Evolutionary conservation across 2,888 invertebrate genomes (phyloP).

Genomic region (Drosophila acutilabella): DNA sequence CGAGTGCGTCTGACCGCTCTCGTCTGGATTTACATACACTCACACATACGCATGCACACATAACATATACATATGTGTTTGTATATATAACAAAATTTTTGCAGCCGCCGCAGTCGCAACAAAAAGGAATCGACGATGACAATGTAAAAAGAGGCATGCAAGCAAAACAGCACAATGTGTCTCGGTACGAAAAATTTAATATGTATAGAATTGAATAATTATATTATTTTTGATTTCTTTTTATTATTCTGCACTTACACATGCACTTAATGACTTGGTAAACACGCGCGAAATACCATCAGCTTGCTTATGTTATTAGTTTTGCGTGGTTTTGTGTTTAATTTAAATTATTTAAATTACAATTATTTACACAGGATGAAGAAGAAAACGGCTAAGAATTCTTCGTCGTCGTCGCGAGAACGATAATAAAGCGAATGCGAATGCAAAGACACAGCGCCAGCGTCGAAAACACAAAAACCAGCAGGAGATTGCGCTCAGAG

Average conservation of each 20-base stretch:
- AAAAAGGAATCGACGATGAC: slow-evolving; percentile 75
- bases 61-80: slow-evolving; percentile 27
- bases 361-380: slow-evolving; percentile 84
- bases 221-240: slow-evolving; percentile 17
- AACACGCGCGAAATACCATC: slow-evolving; percentile 62
- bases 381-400: slow-evolving; percentile 80
- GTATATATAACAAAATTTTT: slow-evolving; percentile 58
- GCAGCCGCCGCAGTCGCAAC: slow-evolving; percentile 47
- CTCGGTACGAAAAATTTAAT: slow-evolving; percentile 56
- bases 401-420: slow-evolving; percentile 81
- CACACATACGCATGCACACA: slow-evolving; percentile 18
- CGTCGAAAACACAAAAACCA: slow-evolving; percentile 68
- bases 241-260: slow-evolving; percentile 65
- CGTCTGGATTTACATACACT: slow-evolving; percentile 67
- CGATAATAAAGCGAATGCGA: slow-evolving; percentile 77
- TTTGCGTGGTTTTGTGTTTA: slow-evolving; percentile 68
- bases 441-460: slow-evolving; percentile 64
- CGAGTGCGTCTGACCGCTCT: slow-evolving; percentile 45
- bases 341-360: slow-evolving; percentile 80
- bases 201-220: slow-evolving; percentile 44
- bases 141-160: slow-evolving; percentile 67
- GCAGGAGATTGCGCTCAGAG: slow-evolving; percentile 68
- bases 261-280: slow-evolving; percentile 76
- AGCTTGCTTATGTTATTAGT: slow-evolving; percentile 56
- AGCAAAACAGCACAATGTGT: slow-evolving; percentile 42